phyloP scores from a whole-genome alignment of 1,140 invertebrate species.

The Achroia grisella region DNA sequence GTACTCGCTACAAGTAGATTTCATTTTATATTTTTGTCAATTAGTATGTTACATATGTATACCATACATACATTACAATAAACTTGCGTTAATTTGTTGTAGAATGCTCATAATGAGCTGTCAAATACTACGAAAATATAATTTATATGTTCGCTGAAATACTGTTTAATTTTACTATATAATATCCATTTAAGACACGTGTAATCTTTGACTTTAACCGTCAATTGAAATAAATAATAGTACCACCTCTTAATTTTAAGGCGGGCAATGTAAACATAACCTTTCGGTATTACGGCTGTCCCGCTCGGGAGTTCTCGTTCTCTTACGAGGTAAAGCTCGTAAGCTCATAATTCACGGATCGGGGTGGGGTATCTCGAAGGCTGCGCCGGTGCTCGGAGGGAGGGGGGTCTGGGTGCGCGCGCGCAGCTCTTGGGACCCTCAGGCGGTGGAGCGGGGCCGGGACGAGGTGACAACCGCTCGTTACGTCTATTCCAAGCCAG shows the following conservation, averaged over 20 bases:
- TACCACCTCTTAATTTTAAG: constrained; percentile 8
- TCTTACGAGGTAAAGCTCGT: constrained; percentile 26
- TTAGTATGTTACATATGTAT: too few relatives aligned
- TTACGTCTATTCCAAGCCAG: constrained; percentile 72
- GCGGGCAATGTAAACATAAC: constrained; percentile 28
- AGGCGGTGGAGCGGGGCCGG: constrained; percentile 37
- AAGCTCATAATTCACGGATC: constrained; percentile 57
- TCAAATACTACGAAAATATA: too few relatives aligned
- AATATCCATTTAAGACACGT: background rate
- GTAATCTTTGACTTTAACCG: background rate
- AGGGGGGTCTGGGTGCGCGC: constrained; percentile 25
- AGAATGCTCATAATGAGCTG: too few relatives aligned
- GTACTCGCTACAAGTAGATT: too few relatives aligned
- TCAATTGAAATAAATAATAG: background rate
- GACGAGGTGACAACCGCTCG: constrained; percentile 70
- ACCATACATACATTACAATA: too few relatives aligned
- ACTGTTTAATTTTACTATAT: too few relatives aligned
- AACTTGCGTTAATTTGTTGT: too few relatives aligned
- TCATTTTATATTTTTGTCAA: too few relatives aligned
- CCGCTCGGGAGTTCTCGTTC: constrained; percentile 23
- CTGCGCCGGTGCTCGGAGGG: constrained; percentile 26
- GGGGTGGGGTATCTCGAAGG: constrained; percentile 51
- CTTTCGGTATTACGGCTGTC: constrained; percentile 18
- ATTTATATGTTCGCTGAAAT: too few relatives aligned
- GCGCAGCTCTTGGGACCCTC: constrained; percentile 18